Conservation (phyloP, 2,797 vertebrate species). For the Ciconia nigra region DNA sequence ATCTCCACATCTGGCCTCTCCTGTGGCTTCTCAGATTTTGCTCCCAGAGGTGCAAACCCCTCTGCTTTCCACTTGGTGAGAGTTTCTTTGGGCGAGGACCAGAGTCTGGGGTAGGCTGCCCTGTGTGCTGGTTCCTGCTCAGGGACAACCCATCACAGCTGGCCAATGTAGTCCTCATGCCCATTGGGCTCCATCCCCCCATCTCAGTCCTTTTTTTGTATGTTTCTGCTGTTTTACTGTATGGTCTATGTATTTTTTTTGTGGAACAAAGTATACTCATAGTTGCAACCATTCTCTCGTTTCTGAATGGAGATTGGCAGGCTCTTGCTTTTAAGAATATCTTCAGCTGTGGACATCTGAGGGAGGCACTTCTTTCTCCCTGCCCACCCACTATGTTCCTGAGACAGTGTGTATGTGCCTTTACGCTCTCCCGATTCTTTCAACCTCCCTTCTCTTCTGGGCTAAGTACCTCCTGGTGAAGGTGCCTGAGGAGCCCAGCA, state of each 20-base stretch:
- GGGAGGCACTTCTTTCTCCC: not conserved
- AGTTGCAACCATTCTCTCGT: not conserved
- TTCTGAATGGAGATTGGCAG: not conserved
- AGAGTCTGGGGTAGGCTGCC: too few species aligned
- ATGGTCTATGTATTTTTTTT: rapidly evolving
- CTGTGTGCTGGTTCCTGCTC: not conserved
- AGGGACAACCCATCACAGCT: not conserved
- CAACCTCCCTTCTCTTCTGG: not conserved
- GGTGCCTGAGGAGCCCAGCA: rapidly evolving
- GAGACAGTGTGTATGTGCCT: not conserved
- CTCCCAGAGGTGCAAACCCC: not conserved
- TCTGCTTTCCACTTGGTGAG: not conserved
- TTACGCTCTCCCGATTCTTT: not conserved
- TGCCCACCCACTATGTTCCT: not conserved
- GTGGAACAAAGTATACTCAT: not conserved
- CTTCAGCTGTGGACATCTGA: not conserved
- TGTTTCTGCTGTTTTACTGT: not conserved
- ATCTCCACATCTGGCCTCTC: not conserved
- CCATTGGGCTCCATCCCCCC: not conserved
- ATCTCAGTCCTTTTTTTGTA: not conserved
- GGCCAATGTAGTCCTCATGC: rapidly evolving
- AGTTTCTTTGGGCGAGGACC: not conserved
- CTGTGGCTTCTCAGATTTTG: not conserved
- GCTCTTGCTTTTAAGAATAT: not conserved
- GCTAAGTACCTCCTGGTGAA: not conserved